These are phyloP conservation scores for Pongo pygmaeus DNA, from an alignment of 2,113 vertebrate genomes.

Conservation along the genomic window DNA sequence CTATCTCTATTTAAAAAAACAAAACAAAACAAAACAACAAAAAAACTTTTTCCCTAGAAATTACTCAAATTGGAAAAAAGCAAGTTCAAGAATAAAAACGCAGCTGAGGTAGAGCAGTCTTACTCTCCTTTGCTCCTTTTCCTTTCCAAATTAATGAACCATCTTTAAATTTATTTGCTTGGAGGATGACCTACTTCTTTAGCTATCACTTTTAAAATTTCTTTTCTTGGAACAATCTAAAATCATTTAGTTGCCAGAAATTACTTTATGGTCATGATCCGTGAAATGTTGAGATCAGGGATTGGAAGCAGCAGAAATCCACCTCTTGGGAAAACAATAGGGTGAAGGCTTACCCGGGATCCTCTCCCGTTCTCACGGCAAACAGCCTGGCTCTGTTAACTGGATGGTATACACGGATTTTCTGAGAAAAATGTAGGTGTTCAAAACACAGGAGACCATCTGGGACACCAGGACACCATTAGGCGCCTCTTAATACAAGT, in stretches of 20 bases:
- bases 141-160: background rate
- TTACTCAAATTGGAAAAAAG: background rate
- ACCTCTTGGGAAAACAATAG: background rate
- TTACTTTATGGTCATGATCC: slow-evolving; percentile 47
- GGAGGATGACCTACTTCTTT: slow-evolving; percentile 49
- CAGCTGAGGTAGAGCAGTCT: background rate
- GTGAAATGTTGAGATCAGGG: background rate
- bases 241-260: slow-evolving; percentile 48
- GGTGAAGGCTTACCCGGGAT: background rate
- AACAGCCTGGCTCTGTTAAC: background rate
- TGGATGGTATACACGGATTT: background rate
- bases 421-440: background rate
- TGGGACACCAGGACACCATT: background rate
- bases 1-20: no score
- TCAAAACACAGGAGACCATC: background rate
- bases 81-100: background rate
- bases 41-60: background rate
- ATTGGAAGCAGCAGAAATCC: background rate
- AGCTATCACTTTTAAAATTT: background rate
- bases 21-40: no score
- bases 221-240: slow-evolving; percentile 13
- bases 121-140: background rate
- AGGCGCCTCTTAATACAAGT: background rate
- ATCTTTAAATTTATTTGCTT: slow-evolving; percentile 22
- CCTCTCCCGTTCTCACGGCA: background rate